A percentile compares a stretch with the other conserved stretches of the same genome.
Evolutionary conservation across 92 coral and sea anemone species (phyloP).

Genomic region (Plumapathes pennacea): DNA sequence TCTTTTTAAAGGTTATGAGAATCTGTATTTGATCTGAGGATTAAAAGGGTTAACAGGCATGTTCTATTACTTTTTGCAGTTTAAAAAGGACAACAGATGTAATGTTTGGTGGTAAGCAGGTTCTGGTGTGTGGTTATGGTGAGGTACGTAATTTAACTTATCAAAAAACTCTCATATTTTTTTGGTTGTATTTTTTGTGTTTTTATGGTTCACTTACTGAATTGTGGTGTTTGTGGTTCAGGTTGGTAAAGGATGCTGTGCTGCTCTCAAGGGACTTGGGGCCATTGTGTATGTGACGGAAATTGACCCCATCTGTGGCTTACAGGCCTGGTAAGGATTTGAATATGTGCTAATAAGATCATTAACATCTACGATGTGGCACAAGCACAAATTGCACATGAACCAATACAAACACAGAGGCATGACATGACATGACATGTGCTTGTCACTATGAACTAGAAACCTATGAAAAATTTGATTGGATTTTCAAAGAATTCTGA

Average conservation of each 20-base stretch:
- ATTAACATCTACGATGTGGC: no score
- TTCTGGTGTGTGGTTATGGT: conserved; percentile 98
- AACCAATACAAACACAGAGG: no score
- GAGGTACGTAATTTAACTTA: conserved; percentile 57
- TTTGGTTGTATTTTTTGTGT: no score
- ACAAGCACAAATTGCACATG: no score
- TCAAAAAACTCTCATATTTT: background rate
- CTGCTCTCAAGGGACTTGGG: conserved; percentile 97
- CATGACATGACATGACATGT: no score
- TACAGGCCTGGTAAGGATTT: conserved; percentile 97
- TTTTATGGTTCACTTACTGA: no score
- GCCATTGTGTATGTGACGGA: conserved; percentile 94
- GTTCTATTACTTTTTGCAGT: conserved; percentile 12
- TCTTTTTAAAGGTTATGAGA: background rate
- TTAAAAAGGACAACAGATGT: conserved; percentile 99
- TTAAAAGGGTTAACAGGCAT: background rate
- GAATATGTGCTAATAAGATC: no score
- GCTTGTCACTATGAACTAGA: no score
- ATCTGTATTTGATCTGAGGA: background rate
- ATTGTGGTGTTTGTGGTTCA: background rate
- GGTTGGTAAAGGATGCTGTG: conserved; percentile 99
- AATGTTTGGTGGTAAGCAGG: conserved; percentile 99
- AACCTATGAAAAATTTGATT: no score
- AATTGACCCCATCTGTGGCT: conserved; percentile 98
- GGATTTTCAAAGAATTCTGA: no score